A percentile compares a stretch with the other conserved stretches of the same genome.
Evolutionary conservation across 2,113 vertebrate genomes (phyloP).

Genomic region (Neoarius graeffei): DNA sequence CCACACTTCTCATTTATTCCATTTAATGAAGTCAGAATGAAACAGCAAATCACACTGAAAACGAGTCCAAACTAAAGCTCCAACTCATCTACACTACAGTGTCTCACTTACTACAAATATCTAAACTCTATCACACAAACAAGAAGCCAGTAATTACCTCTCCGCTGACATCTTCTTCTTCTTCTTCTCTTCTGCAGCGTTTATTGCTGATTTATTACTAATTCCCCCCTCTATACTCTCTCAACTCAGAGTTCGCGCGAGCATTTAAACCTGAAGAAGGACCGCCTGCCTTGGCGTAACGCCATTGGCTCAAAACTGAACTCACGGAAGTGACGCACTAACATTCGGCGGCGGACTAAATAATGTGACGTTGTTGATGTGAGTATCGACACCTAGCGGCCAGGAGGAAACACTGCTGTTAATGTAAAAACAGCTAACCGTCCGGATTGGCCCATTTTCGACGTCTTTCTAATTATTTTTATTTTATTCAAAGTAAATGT

Average conservation of each 20-base stretch:
- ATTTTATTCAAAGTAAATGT: neutral
- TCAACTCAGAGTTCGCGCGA: slow-evolving; percentile 19
- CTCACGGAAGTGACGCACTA: slow-evolving; percentile 9
- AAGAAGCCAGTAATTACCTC: slow-evolving; percentile 54
- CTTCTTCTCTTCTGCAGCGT: neutral
- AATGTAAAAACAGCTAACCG: no score
- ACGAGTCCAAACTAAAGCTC: neutral
- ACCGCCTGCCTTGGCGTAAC: slow-evolving; percentile 29
- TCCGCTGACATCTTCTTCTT: slow-evolving; percentile 53
- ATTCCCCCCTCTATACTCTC: neutral
- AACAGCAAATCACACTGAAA: neutral
- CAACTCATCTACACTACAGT: neutral
- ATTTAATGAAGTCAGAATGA: no score
- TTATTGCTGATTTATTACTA: neutral
- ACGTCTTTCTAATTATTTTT: neutral
- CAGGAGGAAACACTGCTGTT: neutral
- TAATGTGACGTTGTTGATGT: neutral
- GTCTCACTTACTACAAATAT: neutral
- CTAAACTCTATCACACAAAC: neutral
- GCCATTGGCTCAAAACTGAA: slow-evolving; percentile 21
- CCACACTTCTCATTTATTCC: neutral
- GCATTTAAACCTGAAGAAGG: slow-evolving; percentile 51
- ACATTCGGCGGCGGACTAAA: neutral
- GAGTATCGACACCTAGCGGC: neutral
- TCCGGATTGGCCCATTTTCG: neutral